Evolutionary conservation across 1,140 invertebrate species (phyloP).

Genomic region (Leptinotarsa undecemlineata): DNA sequence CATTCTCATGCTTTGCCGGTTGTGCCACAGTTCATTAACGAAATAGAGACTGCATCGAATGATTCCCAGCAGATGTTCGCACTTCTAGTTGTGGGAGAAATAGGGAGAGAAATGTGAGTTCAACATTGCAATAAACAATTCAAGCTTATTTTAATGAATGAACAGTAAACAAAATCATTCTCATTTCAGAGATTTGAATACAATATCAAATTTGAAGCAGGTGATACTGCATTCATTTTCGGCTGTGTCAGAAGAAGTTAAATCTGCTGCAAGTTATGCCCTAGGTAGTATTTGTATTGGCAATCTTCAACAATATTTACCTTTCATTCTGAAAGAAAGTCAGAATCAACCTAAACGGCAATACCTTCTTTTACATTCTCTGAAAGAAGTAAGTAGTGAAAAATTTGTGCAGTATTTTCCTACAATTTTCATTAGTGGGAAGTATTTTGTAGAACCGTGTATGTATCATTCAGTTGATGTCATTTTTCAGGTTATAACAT

Average conservation of each 20-base stretch:
- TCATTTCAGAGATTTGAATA: slow-evolving; percentile 79
- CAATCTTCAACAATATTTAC: slow-evolving; percentile 90
- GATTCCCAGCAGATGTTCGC: slow-evolving; percentile 91
- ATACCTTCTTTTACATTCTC: slow-evolving; percentile 92
- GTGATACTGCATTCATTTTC: slow-evolving; percentile 78
- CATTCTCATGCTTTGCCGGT: slow-evolving; percentile 75
- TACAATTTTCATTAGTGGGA: not conserved
- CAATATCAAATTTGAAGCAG: slow-evolving; percentile 72
- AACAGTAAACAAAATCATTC: slow-evolving; percentile 17
- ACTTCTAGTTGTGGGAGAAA: slow-evolving; percentile 92
- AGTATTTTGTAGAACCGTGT: slow-evolving; percentile 10
- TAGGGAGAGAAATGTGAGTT: slow-evolving; percentile 87
- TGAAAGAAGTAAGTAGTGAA: slow-evolving; percentile 81
- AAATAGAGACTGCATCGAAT: slow-evolving; percentile 72
- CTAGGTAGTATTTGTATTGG: slow-evolving; percentile 93
- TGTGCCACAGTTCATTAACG: slow-evolving; percentile 82
- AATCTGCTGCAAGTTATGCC: slow-evolving; percentile 95
- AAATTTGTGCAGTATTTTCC: not conserved
- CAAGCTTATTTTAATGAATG: not conserved
- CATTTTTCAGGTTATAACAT: slow-evolving; percentile 77
- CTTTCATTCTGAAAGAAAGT: slow-evolving; percentile 93
- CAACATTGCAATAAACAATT: not conserved
- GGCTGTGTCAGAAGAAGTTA: slow-evolving; percentile 82
- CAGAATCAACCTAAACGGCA: slow-evolving; percentile 91
- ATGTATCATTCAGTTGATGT: not conserved